A percentile compares a stretch with the other conserved stretches of the same genome.
phyloP scores from a whole-genome alignment of 2,113 vertebrate genomes.

The Euleptes europaea region DNA sequence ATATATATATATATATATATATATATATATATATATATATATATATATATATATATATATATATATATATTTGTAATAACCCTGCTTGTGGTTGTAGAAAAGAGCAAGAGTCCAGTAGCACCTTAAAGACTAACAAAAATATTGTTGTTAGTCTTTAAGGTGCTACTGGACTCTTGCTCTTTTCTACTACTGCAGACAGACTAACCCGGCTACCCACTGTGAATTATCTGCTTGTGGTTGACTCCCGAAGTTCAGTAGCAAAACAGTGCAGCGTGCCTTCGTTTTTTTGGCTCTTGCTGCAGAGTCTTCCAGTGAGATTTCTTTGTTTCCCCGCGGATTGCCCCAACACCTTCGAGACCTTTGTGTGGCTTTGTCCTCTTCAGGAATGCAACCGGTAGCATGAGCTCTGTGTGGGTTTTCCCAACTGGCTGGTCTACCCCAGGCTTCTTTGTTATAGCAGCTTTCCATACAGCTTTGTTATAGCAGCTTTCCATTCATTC shows the following conservation, averaged over 20 bases:
- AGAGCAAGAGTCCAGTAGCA: too few species aligned
- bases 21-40: too few species aligned
- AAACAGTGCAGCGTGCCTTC: background rate
- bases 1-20: too few species aligned
- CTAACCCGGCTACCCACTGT: too few species aligned
- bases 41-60: too few species aligned
- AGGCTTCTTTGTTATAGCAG: constrained; percentile 2
- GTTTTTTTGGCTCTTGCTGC: background rate
- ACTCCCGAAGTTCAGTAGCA: background rate
- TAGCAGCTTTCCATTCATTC: background rate
- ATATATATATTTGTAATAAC: background rate
- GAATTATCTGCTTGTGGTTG: too few species aligned
- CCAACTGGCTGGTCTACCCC: background rate
- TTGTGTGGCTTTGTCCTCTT: background rate
- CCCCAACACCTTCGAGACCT: background rate
- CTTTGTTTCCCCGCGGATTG: background rate
- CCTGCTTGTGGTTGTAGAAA: background rate
- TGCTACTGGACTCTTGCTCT: too few species aligned
- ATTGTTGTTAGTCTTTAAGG: too few species aligned
- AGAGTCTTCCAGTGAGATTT: background rate
- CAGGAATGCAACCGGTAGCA: background rate
- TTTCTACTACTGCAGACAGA: too few species aligned
- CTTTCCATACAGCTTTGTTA: constrained; percentile 20
- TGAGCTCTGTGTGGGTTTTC: background rate
- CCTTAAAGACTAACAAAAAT: too few species aligned